Base-by-base conservation (phyloP, 2,113 vertebrate species). In the Silurus meridionalis region DNA sequence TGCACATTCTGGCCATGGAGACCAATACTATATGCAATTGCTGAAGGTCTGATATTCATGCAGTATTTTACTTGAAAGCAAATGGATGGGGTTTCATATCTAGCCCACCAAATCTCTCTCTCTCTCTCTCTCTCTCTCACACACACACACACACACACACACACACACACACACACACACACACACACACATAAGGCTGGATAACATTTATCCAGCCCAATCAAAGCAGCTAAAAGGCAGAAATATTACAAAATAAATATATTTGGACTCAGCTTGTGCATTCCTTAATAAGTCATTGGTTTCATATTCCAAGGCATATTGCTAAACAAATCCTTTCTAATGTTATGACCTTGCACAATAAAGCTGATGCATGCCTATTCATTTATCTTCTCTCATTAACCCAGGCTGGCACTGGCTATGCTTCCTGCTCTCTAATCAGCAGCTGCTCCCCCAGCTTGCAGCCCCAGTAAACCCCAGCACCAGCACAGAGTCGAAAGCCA, bases 351-450 rank as follows among this genome's bases (percentile, higher is more conserved):
- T 79, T 87, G 66, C 85, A 85, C 91, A 91, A 91, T 91, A 91
- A 90, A 87, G 85, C 88, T 90, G 85, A 89, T 91, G 88, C 87
- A 87, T 77, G 78, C 72, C 64, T 90, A 79, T 88, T 92, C 85
- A 92, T 91, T 91, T 87, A 92, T 89, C 90, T 88, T 80, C 53
- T 83, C 88, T 89, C 89, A 91, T 91, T 91, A 91, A 90, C 91
- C 87, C 90, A 90, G 90, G 91, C 91, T 90, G 91, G 89, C 87
- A 90, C 89, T 92, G 92, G 90, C 93, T 88, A 90, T 89, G 89
- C 89, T 90, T 88, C 90, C 81, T 80, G 52, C 89, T 75, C 90
- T 80, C 84, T 93, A 93, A 95, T 94, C 92, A 92, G 88, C 89
- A 90, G 91, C 90, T 75, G 83, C 79, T 87, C 67, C 82, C 58